Conservation (phyloP, 2,113 vertebrate genomes). For the Pogonocichla stellata region DNA sequence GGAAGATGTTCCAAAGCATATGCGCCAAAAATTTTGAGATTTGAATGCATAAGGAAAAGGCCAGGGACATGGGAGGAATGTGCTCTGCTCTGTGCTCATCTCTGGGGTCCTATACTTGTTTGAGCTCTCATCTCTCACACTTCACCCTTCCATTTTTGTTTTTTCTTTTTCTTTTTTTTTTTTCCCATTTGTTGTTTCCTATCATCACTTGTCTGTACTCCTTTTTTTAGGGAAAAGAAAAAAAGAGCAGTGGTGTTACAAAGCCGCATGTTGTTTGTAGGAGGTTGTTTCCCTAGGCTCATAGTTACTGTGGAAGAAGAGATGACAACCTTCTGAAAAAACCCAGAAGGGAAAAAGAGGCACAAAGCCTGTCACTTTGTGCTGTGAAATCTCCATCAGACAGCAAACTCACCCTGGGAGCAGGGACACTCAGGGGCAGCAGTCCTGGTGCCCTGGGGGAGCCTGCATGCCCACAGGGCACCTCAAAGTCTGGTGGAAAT, state of each 20-base stretch:
- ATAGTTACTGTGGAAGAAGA: neutral
- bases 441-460: neutral
- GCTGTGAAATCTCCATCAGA: neutral
- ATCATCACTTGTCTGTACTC: neutral
- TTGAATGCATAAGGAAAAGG: neutral
- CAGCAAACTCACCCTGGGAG: neutral
- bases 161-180: neutral
- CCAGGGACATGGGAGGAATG: neutral
- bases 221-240: neutral
- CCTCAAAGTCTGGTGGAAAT: neutral
- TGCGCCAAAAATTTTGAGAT: neutral
- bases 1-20: neutral
- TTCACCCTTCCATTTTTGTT: neutral
- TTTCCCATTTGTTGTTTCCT: neutral
- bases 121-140: neutral
- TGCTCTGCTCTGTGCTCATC: neutral
- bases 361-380: conserved; percentile 1
- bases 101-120: neutral
- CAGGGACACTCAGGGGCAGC: neutral
- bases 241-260: conserved; percentile 38
- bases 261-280: conserved; percentile 27
- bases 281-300: conserved; percentile 40
- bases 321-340: conserved; percentile 34
- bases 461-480: neutral
- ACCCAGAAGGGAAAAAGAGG: neutral